Conservation (phyloP, 2,113 vertebrate genomes). For the Euleptes europaea region DNA sequence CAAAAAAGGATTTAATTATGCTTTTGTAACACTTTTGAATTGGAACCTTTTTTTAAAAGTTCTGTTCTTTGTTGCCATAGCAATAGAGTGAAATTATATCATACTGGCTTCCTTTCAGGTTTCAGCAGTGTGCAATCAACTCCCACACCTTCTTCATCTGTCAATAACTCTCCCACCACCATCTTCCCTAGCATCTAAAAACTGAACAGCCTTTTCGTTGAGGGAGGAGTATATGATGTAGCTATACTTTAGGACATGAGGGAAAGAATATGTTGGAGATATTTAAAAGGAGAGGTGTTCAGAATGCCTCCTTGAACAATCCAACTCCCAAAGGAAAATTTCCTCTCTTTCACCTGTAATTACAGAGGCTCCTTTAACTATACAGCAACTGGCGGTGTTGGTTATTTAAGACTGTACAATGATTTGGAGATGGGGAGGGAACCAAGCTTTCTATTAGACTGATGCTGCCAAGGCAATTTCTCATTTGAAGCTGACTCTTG, state of each 20-base stretch:
- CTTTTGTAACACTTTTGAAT: constrained; percentile 52
- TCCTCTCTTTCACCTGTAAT: accelerated
- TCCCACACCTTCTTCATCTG: constrained; percentile 73
- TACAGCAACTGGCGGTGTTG: background rate
- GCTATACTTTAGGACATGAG: constrained; percentile 9
- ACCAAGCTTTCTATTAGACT: background rate
- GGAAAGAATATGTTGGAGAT: constrained; percentile 21
- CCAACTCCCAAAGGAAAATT: accelerated
- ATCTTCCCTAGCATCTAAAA: constrained; percentile 42
- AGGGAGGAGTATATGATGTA: constrained; percentile 7
- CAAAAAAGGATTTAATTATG: constrained; percentile 31
- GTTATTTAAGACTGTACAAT: background rate
- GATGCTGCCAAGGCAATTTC: background rate
- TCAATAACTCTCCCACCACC: constrained; percentile 59
- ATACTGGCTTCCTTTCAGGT: constrained; percentile 73
- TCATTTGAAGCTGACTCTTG: background rate
- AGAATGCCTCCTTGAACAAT: background rate
- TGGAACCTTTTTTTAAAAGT: constrained; percentile 48
- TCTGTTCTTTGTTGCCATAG: constrained; percentile 78
- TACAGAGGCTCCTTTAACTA: background rate
- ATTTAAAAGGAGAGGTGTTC: background rate
- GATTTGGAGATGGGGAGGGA: background rate
- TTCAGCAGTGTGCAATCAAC: constrained; percentile 70
- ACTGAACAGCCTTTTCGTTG: constrained; percentile 39
- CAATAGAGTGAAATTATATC: constrained; percentile 75